Conservation (phyloP, 2,113 vertebrate genomes). For the Eudyptes chrysolophus region DNA sequence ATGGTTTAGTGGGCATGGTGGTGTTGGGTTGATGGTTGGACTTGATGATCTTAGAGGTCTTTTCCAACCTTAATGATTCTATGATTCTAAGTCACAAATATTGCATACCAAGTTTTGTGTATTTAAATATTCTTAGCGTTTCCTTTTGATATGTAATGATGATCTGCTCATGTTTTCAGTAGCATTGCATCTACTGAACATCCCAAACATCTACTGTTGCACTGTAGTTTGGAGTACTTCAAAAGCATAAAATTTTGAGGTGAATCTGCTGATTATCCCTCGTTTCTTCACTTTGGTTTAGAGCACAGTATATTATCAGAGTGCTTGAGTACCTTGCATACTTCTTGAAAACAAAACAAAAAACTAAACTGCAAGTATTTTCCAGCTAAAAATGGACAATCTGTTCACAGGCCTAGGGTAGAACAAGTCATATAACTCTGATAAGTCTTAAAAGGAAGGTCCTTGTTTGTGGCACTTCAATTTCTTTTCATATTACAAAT, state of each 20-base stretch:
- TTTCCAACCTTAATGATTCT: too few relatives aligned
- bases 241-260: not conserved
- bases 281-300: not conserved
- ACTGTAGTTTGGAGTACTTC: not conserved
- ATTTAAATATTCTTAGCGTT: not conserved
- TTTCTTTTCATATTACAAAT: not conserved
- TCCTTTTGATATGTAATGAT: not conserved
- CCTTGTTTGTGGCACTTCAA: not conserved
- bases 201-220: not conserved
- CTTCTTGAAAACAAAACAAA: not conserved
- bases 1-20: too few relatives aligned
- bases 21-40: too few relatives aligned
- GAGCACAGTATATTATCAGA: not conserved
- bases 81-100: not conserved
- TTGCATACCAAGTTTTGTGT: not conserved
- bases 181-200: not conserved
- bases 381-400: not conserved
- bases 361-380: not conserved
- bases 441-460: not conserved
- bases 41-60: too few relatives aligned
- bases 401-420: not conserved
- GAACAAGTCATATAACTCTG: not conserved
- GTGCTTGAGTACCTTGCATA: not conserved
- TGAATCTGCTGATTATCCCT: not conserved
- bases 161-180: not conserved